Conservation (phyloP, 1,140 invertebrate genomes). For the Temnothorax curvispinosus region DNA sequence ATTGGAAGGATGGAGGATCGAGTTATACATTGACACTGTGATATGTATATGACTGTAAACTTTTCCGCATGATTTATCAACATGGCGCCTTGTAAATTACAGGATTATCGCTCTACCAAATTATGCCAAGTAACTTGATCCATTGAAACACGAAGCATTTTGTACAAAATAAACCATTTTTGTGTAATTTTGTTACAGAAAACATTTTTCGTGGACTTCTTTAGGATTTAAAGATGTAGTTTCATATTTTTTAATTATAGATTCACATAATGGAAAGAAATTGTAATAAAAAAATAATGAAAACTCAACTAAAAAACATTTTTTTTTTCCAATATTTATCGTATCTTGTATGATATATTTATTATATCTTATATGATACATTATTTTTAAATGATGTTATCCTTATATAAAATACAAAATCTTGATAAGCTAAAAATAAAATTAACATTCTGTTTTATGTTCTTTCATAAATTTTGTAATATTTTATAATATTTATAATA, state of each 20-base stretch:
- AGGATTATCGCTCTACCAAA: slow-evolving; percentile 6
- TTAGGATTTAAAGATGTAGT: not conserved
- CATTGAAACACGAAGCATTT: slow-evolving; percentile 24
- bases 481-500: not conserved
- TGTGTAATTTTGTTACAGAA: slow-evolving; percentile 14
- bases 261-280: not conserved
- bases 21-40: slow-evolving; percentile 70
- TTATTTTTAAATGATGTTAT: not conserved
- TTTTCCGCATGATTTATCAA: slow-evolving; percentile 39
- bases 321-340: not conserved
- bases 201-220: not conserved
- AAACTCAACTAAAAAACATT: not conserved
- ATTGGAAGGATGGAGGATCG: slow-evolving; percentile 31
- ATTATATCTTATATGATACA: not conserved
- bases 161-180: slow-evolving; percentile 17
- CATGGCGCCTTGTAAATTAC: slow-evolving; percentile 20
- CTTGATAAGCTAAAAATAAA: not conserved
- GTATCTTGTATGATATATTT: not conserved
- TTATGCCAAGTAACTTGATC: slow-evolving; percentile 45
- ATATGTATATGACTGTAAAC: slow-evolving; percentile 73
- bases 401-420: not conserved
- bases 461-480: not conserved
- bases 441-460: not conserved
- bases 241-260: slow-evolving; percentile 8
- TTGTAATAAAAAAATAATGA: slow-evolving; percentile 4